A percentile compares a stretch with the other conserved stretches of the same genome.
Evolutionary conservation across 2,888 invertebrate genomes (phyloP).

Genomic region (Orgyia antiqua): DNA sequence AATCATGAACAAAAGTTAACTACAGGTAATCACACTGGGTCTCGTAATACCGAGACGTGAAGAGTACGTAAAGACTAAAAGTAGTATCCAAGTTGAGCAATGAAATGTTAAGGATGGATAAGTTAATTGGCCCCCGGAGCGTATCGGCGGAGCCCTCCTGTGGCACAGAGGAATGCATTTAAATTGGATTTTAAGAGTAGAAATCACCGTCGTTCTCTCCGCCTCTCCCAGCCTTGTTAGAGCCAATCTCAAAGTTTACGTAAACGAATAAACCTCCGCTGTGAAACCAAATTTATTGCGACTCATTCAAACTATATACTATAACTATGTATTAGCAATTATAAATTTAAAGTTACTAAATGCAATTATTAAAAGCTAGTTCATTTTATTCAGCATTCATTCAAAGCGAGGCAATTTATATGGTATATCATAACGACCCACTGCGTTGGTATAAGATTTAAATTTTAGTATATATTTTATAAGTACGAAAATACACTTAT

Average conservation of each 20-base stretch:
- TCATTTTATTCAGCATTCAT: too few relatives aligned
- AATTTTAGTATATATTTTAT: too few relatives aligned
- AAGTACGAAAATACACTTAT: too few relatives aligned
- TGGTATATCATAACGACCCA: too few relatives aligned
- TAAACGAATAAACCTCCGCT: conserved; percentile 72
- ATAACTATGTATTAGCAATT: conserved; percentile 16
- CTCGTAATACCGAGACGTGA: conserved; percentile 35
- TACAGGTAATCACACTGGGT: conserved; percentile 24
- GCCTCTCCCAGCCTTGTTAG: conserved; percentile 71
- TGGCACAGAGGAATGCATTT: conserved; percentile 78
- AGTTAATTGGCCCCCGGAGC: conserved; percentile 75
- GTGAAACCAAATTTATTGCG: conserved; percentile 65
- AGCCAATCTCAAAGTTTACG: conserved; percentile 76
- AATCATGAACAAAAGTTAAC: conserved; percentile 21
- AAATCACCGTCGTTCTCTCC: conserved; percentile 69
- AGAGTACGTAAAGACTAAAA: conserved; percentile 40
- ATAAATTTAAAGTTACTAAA: too few relatives aligned
- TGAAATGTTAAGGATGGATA: conserved; percentile 78
- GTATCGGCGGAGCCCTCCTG: conserved; percentile 71
- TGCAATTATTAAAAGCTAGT: too few relatives aligned
- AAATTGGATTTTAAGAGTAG: conserved; percentile 79
- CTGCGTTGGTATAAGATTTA: too few relatives aligned
- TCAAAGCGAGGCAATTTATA: too few relatives aligned
- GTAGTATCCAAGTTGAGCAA: conserved; percentile 66
- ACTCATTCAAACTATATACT: conserved; percentile 48